Base-by-base conservation (phyloP, 2,888 invertebrate genomes). In the Busseola fusca region DNA sequence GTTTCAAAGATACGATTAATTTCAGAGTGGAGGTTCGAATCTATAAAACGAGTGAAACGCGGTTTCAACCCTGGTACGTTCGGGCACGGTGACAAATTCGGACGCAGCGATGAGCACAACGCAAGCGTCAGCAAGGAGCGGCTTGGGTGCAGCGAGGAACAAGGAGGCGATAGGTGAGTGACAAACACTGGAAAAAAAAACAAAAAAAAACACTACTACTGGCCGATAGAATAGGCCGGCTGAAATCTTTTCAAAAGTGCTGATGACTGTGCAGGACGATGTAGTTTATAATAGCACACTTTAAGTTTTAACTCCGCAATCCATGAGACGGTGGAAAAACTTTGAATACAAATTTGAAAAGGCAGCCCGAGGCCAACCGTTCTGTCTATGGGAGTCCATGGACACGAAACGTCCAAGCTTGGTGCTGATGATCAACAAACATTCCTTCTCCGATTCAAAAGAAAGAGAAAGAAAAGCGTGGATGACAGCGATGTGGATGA, bases 81-180 rank as follows among this genome's bases (percentile, higher is more conserved):
- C 59, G 85, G 84, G 27, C 80, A 79, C 25, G 56, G 81, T 34
- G 82, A 85, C 65, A 83, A 84, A 6, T 90, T 85, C 72, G 86
- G 84, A 0, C 86, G 85, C n/a, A 90, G 87, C 80, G 86, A 89
- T 57, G 91, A 93, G 54, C 87, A 86, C 1, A 90, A 91, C 60
- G 88, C 87, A 12, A 92, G 89, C 71, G 81, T 81, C 56, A 90
- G 91, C 68, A 83, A 82, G 14, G 92, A 92, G 64, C 76, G 83
- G 52, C 71, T 84, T 3, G 86, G 82, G 0, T 88, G 90, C 69
- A 83, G 85, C 60, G 88, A 86, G 18, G 87, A 88, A 54, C 69
- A 68, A 9, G 78, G 79, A 27, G 84, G 74, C 5, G 78, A 76
- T 58, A 81, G 76, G 79, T 80, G 14, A 48, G 81, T 64, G 10